Evolutionary conservation across 2,113 vertebrate species (phyloP), one percentile per base, ranked within the genome.

Genomic region (Anser brachyrhynchus): DNA sequence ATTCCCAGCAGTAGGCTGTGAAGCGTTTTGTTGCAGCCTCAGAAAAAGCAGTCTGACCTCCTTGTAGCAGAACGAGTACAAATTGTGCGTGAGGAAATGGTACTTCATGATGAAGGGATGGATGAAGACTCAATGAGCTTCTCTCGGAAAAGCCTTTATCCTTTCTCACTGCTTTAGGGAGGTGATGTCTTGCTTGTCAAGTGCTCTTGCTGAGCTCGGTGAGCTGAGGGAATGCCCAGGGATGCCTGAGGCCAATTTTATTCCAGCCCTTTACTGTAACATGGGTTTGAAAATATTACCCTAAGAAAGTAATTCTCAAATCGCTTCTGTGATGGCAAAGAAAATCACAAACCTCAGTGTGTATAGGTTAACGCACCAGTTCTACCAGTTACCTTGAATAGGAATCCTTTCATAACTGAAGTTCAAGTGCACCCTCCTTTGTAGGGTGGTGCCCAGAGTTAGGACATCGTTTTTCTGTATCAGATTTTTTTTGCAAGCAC

Each of bases 151-250:
- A 44, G 76, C 7, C 11, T 72, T 87, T 89, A 28, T 59, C 62
- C 9, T 39, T 41, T 20, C 52, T 76, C 19, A 4, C n/a, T 15
- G 46, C 61, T 0, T 20, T 67, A 11, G 76, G 88, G 67, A 89
- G 81, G 51, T n/a, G 46, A 66, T 77, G 19, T 5, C 71, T 79
- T 54, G 70, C 86, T 89, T 91, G 88, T 71, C 51, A 82, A 70
- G 79, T 35, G 66, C 46, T 93, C 73, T 62, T 74, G 77, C 87
- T 82, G 67, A 69, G 78, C 87, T 91, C 92, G 58, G 66, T 74
- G 87, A 84, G 87, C 84, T 90, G 76, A 87, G 83, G 89, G 70
- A 87, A 75, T 35, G 28, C 59, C 57, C 19, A 4, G 51, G 28
- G 14, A 25, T 92, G 90, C 66, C 67, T 75, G 44, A 77, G 79